These are phyloP conservation scores for Larimichthys polyactis DNA, from an alignment of 2,113 vertebrate species.

Conservation along the genomic window DNA sequence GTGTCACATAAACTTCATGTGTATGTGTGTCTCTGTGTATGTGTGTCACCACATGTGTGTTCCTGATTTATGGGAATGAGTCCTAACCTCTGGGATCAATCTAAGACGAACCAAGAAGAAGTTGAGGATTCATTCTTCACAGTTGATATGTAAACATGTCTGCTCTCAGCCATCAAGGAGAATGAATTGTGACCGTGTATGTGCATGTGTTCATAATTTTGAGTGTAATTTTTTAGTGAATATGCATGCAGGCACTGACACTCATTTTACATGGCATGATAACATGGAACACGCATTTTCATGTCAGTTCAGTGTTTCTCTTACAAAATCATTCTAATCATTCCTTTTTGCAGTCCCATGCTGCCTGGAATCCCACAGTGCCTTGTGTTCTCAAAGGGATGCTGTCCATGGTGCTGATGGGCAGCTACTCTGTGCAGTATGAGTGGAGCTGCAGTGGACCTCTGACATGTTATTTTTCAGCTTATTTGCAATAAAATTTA, in stretches of 20 bases:
- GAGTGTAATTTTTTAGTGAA: not conserved
- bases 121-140: conserved; percentile 3
- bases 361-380: not conserved
- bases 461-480: not conserved
- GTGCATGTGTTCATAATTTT: not conserved
- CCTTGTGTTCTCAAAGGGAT: not conserved
- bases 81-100: not conserved
- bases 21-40: not conserved
- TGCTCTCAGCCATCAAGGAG: not conserved
- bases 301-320: not conserved
- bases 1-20: not conserved
- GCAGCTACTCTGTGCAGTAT: not conserved
- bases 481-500: too few relatives aligned
- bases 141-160: conserved; percentile 21
- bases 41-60: conserved; percentile 5
- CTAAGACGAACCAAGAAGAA: not conserved
- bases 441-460: not conserved
- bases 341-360: not conserved
- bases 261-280: not conserved
- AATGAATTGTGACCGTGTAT: not conserved
- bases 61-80: conserved; percentile 9
- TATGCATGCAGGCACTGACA: conserved; percentile 6
- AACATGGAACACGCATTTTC: not conserved
- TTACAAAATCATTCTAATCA: not conserved
- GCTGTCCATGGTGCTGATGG: not conserved